Evolutionary conservation across 2,888 invertebrate species (phyloP).

Genomic region (Heteromurus nitidus): DNA sequence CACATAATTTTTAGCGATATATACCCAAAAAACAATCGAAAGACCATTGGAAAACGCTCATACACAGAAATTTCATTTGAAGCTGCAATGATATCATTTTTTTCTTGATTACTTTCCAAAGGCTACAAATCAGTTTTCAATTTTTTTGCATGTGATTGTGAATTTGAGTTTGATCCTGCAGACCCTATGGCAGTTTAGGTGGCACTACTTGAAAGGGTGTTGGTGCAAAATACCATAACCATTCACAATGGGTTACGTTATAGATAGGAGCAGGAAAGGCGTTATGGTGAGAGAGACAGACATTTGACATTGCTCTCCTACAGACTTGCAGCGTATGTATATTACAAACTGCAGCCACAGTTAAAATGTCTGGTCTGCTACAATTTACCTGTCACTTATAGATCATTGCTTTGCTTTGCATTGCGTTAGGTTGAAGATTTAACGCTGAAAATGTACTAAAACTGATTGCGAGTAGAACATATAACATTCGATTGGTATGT

Average conservation of each 20-base stretch:
- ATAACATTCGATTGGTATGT: background rate
- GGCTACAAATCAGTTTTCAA: background rate
- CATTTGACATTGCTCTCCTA: background rate
- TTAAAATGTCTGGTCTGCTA: background rate
- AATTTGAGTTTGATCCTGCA: too few species aligned
- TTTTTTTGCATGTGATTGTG: too few species aligned
- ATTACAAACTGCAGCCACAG: background rate
- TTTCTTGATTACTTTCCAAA: background rate
- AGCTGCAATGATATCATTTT: background rate
- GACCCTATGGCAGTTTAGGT: background rate
- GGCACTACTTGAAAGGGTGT: conserved; percentile 2
- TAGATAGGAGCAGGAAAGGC: background rate
- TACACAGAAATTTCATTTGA: too few species aligned
- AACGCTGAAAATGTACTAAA: background rate
- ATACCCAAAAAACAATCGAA: background rate
- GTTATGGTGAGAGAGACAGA: too few species aligned
- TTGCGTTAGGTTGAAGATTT: conserved; percentile 2
- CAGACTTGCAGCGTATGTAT: background rate
- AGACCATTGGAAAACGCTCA: background rate
- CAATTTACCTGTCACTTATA: conserved; percentile 7
- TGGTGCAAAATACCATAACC: background rate
- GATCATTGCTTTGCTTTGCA: conserved; percentile 3
- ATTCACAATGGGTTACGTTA: background rate
- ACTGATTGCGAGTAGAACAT: background rate
- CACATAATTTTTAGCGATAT: background rate